phyloP scores from a whole-genome alignment of 2,888 invertebrate genomes.

The Heteropelma amictum region DNA sequence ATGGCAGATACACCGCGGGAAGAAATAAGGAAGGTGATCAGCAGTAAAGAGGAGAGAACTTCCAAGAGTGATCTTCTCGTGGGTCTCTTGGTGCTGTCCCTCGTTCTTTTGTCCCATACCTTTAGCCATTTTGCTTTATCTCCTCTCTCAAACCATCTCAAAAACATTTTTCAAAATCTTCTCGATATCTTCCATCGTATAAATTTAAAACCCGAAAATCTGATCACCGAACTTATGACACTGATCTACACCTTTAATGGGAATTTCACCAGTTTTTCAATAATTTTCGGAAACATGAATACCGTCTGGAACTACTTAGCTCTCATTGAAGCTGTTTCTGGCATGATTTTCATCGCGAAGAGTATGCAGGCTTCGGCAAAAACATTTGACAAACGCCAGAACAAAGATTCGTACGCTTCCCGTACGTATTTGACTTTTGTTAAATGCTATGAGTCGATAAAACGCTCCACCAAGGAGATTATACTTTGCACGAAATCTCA shows the following conservation, averaged over 20 bases:
- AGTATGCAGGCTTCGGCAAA: not conserved
- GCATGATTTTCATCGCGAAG: slow-evolving; percentile 16
- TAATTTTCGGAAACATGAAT: too few species aligned
- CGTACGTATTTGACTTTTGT: not conserved
- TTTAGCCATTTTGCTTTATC: not conserved
- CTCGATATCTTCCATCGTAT: not conserved
- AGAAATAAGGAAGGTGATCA: not conserved
- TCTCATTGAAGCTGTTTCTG: slow-evolving; percentile 19
- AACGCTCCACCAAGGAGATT: not conserved
- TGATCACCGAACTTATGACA: too few species aligned
- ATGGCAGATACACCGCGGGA: not conserved
- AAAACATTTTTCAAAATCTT: not conserved
- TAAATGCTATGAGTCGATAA: not conserved
- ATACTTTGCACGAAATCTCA: slow-evolving; percentile 12
- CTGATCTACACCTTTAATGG: not conserved
- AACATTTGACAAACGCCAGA: too few species aligned
- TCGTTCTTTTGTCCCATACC: slow-evolving; percentile 10
- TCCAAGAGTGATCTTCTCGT: slow-evolving; percentile 41
- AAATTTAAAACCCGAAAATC: not conserved
- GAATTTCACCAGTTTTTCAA: not conserved
- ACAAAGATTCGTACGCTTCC: not conserved
- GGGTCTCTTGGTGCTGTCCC: slow-evolving; percentile 42
- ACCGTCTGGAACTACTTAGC: slow-evolving; percentile 10
- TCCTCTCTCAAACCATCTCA: not conserved
- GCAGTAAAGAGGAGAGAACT: not conserved